Evolutionary conservation across 2,797 vertebrate species (phyloP), one percentile per base, ranked within the genome.

Genomic region (Nannoperca obscura): DNA sequence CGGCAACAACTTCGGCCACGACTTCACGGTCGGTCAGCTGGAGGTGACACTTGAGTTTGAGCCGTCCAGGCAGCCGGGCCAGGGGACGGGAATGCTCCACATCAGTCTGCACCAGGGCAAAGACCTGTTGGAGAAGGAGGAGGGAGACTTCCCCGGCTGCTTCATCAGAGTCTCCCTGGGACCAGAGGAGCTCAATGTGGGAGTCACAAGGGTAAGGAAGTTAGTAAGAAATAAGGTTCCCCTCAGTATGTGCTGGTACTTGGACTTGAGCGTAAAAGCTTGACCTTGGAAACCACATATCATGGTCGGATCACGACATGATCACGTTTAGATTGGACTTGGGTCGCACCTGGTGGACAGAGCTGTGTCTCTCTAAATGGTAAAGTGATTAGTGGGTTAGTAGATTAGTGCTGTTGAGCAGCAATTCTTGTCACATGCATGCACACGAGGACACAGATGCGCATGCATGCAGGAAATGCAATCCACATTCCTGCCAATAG

Each of bases 81-180:
- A 89, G 15, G 81, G 88, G 8, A 15, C 53, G 2, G 93, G 93
- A 11, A 27, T 83, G 74, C 92, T 99, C 46, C 95, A 96, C 63
- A 95, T 99, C 86, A 93, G 91, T 0, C 94, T 99, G 92, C 96
- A 98, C 92, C 98, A 99, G 93, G 98, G 97, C 78, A 99, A 98
- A 92, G 98, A 99, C 91, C 96, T 99, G 78, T 93, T 99, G 95
- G 98, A 98, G 93, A 97, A 92, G 53, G 98, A 99, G 90, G 97
- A 98, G 2, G 94, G 95, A 7, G 95, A 96, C 92, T 98, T 97
- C 46, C 97, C 97, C 6, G 96, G 96, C 71, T 99, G 98, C 92
- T 99, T 98, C 93, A 95, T 99, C 92, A 95, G 96, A 5, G 89
- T 99, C 82, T 97, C 95, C 24, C 95, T 99, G 74, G 95, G 98